These are phyloP conservation scores for Hypercompe scribonia DNA, from an alignment of 2,888 invertebrate species.

Conservation along the genomic window DNA sequence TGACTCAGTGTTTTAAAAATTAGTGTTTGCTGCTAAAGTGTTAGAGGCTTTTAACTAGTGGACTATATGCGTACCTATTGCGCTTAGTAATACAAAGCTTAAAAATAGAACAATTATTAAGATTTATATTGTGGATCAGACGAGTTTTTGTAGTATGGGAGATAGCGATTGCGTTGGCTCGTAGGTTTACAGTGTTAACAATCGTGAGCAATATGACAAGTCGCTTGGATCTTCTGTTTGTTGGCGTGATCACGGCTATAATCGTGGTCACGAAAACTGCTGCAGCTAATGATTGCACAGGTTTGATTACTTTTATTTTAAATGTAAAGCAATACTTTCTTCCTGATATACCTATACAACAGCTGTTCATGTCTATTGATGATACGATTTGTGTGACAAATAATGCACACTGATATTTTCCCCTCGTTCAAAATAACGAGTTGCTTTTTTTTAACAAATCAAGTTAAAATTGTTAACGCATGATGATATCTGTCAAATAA, in stretches of 20 bases:
- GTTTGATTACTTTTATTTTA: slow-evolving; percentile 67
- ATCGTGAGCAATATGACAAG: slow-evolving; percentile 66
- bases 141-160: slow-evolving; percentile 58
- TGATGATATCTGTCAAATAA: slow-evolving; percentile 29
- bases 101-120: slow-evolving; percentile 65
- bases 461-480: slow-evolving; percentile 35
- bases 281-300: slow-evolving; percentile 55
- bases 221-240: slow-evolving; percentile 58
- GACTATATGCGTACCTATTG: slow-evolving; percentile 63
- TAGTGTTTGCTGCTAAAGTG: slow-evolving; percentile 67
- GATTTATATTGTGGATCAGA: slow-evolving; percentile 59
- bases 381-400: slow-evolving; percentile 35
- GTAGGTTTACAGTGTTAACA: slow-evolving; percentile 53
- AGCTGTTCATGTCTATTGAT: slow-evolving; percentile 34
- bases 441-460: slow-evolving; percentile 37
- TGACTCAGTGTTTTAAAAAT: slow-evolving; percentile 78
- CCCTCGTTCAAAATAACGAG: slow-evolving; percentile 30
- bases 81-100: slow-evolving; percentile 53
- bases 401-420: slow-evolving; percentile 33
- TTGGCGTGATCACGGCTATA: slow-evolving; percentile 59
- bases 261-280: slow-evolving; percentile 53
- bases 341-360: slow-evolving; percentile 42
- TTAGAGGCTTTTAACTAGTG: slow-evolving; percentile 62
- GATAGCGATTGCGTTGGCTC: slow-evolving; percentile 55
- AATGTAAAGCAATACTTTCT: slow-evolving; percentile 50